Conservation (phyloP, 2,888 invertebrate species). For the Ametastegia equiseti region DNA sequence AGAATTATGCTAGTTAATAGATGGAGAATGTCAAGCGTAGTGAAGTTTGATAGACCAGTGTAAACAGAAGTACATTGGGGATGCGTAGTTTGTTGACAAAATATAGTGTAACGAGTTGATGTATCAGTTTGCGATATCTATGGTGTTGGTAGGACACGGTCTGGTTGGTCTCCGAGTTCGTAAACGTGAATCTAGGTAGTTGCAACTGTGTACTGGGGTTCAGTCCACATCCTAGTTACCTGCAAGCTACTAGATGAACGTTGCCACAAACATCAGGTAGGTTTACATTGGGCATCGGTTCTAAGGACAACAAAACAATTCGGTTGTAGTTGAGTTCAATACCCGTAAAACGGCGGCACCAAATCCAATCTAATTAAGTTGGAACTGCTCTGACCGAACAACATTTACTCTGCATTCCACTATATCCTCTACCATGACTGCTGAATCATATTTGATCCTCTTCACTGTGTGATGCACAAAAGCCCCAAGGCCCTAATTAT, state of each 20-base stretch:
- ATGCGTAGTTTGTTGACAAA: not conserved
- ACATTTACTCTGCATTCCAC: slow-evolving; percentile 22
- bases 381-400: not conserved
- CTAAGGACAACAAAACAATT: slow-evolving; percentile 16
- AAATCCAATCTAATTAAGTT: slow-evolving; percentile 6
- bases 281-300: slow-evolving; percentile 23
- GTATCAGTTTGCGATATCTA: not conserved
- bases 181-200: not conserved
- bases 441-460: not conserved
- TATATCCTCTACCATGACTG: not conserved
- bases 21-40: not conserved
- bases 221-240: not conserved
- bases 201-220: not conserved
- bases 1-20: not conserved
- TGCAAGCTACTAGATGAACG: not conserved
- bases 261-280: slow-evolving; percentile 9
- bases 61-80: not conserved
- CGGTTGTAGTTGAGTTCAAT: slow-evolving; percentile 10
- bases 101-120: not conserved
- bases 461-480: not conserved
- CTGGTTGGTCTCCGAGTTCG: not conserved
- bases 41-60: not conserved
- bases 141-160: not conserved
- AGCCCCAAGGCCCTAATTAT: too few species aligned
- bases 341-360: not conserved